Evolutionary conservation across 2,797 vertebrate species (phyloP).

Genomic region (Chloroceryle amazona): DNA sequence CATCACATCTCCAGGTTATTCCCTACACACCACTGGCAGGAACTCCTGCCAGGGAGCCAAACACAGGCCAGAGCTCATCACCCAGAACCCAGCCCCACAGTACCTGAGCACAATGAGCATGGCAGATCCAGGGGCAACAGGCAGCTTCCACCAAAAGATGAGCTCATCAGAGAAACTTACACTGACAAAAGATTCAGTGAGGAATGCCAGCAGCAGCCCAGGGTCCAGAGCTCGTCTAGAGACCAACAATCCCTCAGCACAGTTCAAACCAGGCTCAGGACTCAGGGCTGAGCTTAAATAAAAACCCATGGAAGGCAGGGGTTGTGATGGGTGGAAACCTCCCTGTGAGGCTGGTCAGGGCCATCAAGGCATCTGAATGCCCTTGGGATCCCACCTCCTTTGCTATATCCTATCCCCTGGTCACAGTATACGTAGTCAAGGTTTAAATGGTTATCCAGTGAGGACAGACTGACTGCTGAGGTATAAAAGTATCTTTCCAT

Average conservation of each 20-base stretch:
- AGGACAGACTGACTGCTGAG: neutral
- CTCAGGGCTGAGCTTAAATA: neutral
- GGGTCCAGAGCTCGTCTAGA: accelerated
- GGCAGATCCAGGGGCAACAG: accelerated
- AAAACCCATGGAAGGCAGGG: neutral
- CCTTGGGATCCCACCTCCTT: accelerated
- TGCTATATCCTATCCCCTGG: neutral
- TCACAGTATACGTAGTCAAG: neutral
- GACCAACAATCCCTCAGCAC: accelerated
- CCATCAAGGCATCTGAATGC: neutral
- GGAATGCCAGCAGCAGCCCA: accelerated
- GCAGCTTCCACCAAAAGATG: neutral
- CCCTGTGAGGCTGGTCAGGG: neutral
- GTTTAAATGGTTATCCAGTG: neutral
- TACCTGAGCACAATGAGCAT: neutral
- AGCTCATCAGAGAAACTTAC: accelerated
- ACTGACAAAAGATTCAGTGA: accelerated
- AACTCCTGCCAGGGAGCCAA: neutral
- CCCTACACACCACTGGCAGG: accelerated
- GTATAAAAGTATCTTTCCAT: neutral
- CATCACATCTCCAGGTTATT: neutral
- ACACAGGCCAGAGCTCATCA: neutral
- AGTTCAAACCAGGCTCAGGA: accelerated
- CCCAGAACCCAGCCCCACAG: neutral
- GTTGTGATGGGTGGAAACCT: neutral